These are phyloP conservation scores for Panthera tigris DNA, from an alignment of 2,113 vertebrate genomes.

Conservation along the genomic window DNA sequence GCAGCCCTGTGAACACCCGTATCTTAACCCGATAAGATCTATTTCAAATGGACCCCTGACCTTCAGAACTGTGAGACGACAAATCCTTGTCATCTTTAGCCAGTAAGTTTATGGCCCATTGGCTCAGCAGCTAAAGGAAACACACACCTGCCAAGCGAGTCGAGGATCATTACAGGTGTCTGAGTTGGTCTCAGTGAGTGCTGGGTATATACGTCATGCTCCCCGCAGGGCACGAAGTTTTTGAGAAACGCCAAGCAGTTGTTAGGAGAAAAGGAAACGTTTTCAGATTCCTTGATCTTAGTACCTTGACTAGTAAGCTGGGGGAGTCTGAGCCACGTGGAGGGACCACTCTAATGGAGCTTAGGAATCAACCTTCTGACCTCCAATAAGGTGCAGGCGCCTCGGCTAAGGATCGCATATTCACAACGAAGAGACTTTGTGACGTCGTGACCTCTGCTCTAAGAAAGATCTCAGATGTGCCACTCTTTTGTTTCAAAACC, in stretches of 20 bases:
- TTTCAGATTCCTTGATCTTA: neutral
- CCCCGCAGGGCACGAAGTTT: neutral
- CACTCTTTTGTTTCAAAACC: constrained; percentile 24
- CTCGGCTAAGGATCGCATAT: neutral
- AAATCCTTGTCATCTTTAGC: neutral
- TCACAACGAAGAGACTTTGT: neutral
- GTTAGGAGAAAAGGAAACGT: neutral
- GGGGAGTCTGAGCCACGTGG: neutral
- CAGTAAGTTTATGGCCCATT: neutral
- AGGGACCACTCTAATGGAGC: neutral
- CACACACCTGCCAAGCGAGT: neutral
- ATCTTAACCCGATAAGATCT: neutral
- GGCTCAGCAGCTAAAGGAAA: neutral
- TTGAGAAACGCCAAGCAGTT: neutral
- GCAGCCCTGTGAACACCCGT: neutral
- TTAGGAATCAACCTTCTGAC: neutral
- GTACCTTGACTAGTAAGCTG: neutral
- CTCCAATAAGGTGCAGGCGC: neutral
- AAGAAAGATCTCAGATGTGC: neutral
- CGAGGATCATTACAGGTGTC: neutral
- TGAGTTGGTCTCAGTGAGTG: neutral
- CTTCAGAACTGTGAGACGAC: neutral
- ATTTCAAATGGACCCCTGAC: neutral
- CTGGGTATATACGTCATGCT: neutral
- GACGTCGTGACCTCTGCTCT: neutral